A percentile compares a stretch with the other conserved stretches of the same genome.
Conservation (phyloP, 2,113 vertebrate genomes). For the Indicator maculatus region DNA sequence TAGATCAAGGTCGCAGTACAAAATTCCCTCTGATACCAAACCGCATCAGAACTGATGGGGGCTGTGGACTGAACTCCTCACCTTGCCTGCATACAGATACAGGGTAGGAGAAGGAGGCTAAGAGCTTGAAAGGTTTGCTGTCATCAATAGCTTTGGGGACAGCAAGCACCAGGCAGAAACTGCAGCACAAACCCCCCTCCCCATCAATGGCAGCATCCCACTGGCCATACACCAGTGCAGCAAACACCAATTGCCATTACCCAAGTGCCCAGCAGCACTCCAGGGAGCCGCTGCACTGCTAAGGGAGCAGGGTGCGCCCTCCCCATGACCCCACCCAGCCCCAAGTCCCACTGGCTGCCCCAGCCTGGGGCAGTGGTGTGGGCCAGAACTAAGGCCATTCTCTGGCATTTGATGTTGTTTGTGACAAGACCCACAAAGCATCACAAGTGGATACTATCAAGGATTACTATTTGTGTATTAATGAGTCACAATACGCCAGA, state of each 20-base stretch:
- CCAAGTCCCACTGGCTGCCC: background rate
- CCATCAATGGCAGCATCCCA: rapidly evolving
- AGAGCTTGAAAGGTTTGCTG: background rate
- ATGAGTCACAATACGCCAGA: conserved; percentile 81
- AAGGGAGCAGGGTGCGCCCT: rapidly evolving
- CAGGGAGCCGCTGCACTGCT: rapidly evolving
- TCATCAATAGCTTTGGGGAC: background rate
- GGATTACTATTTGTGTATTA: conserved; percentile 79
- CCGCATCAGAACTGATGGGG: background rate
- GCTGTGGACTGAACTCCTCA: background rate
- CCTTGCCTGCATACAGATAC: background rate
- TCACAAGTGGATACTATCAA: conserved; percentile 79
- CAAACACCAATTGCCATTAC: background rate
- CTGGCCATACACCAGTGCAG: background rate
- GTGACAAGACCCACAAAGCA: conserved; percentile 56
- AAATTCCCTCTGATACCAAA: background rate
- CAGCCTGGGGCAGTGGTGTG: background rate
- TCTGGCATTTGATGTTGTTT: conserved; percentile 68
- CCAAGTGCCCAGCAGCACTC: background rate
- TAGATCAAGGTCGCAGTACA: background rate
- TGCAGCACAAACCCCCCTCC: background rate
- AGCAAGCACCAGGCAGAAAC: rapidly evolving
- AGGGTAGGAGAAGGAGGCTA: background rate
- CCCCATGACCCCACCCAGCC: rapidly evolving
- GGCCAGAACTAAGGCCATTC: background rate